These are phyloP conservation scores for Formica exsecta DNA, from an alignment of 1,140 invertebrate species.

Conservation along the genomic window DNA sequence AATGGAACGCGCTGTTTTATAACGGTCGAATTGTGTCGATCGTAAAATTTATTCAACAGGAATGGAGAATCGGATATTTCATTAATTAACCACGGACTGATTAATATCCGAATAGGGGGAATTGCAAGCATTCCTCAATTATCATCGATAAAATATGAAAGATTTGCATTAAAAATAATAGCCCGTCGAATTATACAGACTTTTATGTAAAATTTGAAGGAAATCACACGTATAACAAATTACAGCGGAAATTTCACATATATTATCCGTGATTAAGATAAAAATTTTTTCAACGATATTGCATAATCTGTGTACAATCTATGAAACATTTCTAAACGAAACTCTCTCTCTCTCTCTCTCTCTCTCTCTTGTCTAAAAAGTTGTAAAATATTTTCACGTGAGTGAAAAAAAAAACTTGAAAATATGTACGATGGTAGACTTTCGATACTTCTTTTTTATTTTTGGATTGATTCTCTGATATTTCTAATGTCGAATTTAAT, in stretches of 20 bases:
- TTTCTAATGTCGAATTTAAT: neutral
- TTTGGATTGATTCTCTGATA: too few species aligned
- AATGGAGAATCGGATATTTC: slow-evolving; percentile 50
- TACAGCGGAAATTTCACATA: slow-evolving; percentile 8
- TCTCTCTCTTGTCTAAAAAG: neutral
- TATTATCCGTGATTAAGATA: neutral
- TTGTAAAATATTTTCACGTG: neutral
- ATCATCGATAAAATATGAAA: slow-evolving; percentile 46
- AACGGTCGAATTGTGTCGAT: slow-evolving; percentile 44
- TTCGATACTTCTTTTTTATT: too few species aligned
- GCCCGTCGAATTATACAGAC: neutral
- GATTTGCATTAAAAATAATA: slow-evolving; percentile 55
- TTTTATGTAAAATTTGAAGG: slow-evolving; percentile 31
- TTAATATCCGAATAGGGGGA: slow-evolving; percentile 40
- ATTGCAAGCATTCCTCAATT: slow-evolving; percentile 50
- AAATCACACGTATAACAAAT: slow-evolving; percentile 16
- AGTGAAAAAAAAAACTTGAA: neutral
- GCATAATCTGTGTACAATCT: neutral
- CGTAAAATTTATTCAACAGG: slow-evolving; percentile 58
- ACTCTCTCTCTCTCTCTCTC: too few species aligned
- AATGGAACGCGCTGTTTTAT: slow-evolving; percentile 44
- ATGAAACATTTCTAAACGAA: neutral
- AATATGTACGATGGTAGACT: too few species aligned
- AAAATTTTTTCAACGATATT: neutral
- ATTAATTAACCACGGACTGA: slow-evolving; percentile 55